phyloP scores from a whole-genome alignment of 1,140 invertebrate genomes.

The Drosophila auraria region DNA sequence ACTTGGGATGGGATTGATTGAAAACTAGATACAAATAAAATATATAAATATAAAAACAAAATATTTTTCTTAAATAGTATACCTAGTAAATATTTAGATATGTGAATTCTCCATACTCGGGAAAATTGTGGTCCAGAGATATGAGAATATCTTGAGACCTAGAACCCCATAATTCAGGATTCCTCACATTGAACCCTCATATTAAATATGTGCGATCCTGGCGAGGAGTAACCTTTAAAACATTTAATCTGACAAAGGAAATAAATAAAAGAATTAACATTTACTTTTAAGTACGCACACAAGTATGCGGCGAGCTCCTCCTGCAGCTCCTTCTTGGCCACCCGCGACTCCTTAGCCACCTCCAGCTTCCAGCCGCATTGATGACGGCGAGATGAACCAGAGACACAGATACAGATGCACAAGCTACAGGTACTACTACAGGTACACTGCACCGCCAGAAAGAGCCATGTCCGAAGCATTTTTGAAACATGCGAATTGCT shows the following conservation, averaged over 20 bases:
- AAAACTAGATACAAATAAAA: no score
- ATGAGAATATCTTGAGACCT: neutral
- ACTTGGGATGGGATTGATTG: no score
- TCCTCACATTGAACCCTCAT: constrained; percentile 6
- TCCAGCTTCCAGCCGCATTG: constrained; percentile 15
- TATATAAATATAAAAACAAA: no score
- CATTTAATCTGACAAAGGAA: constrained; percentile 83
- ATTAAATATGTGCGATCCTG: constrained; percentile 42
- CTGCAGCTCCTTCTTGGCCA: constrained; percentile 2
- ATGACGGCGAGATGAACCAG: constrained; percentile 71
- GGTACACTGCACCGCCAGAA: constrained; percentile 42
- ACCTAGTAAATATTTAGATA: neutral
- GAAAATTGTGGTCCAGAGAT: neutral
- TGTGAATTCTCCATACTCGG: neutral
- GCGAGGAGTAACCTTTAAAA: constrained; percentile 73
- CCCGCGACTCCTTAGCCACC: constrained; percentile 19
- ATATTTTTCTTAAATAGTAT: no score
- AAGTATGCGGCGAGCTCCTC: constrained; percentile 57
- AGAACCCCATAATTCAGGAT: constrained; percentile 34
- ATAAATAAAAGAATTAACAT: constrained; percentile 84
- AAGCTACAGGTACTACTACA: constrained; percentile 16
- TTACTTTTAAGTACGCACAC: constrained; percentile 78
- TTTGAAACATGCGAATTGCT: constrained; percentile 85
- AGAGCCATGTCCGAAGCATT: constrained; percentile 80
- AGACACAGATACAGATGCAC: constrained; percentile 32